Evolutionary conservation across 2,797 vertebrate genomes (phyloP).

Genomic region (Falco novaeseelandiae): DNA sequence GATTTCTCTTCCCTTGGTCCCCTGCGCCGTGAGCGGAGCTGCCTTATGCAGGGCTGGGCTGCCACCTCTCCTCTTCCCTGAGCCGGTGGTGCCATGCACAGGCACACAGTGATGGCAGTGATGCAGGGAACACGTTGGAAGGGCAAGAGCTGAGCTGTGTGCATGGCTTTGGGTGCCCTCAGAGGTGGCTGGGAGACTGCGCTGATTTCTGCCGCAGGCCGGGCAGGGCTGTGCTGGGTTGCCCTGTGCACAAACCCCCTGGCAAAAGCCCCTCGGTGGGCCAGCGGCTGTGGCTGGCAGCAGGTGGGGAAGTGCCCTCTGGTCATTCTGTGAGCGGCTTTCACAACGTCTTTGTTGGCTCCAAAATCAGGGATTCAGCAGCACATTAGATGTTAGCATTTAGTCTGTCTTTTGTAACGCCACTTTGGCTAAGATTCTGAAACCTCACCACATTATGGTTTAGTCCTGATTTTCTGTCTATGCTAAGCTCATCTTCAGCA

Average conservation of each 20-base stretch:
- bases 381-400: rapidly evolving
- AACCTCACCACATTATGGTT: neutral
- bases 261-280: neutral
- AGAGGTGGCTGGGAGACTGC: rapidly evolving
- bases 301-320: rapidly evolving
- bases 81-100: rapidly evolving
- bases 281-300: neutral
- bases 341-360: rapidly evolving
- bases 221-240: neutral
- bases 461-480: neutral
- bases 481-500: neutral
- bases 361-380: rapidly evolving
- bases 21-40: neutral
- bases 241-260: neutral
- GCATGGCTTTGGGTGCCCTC: neutral
- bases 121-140: neutral
- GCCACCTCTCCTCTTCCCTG: neutral
- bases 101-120: rapidly evolving
- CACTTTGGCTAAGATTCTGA: neutral
- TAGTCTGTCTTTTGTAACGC: neutral
- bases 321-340: neutral
- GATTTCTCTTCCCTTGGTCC: neutral
- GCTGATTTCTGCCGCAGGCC: neutral
- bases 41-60: neutral
- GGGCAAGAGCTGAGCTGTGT: neutral